Conservation (phyloP, 2,113 vertebrate species). For the Xiphias gladius region DNA sequence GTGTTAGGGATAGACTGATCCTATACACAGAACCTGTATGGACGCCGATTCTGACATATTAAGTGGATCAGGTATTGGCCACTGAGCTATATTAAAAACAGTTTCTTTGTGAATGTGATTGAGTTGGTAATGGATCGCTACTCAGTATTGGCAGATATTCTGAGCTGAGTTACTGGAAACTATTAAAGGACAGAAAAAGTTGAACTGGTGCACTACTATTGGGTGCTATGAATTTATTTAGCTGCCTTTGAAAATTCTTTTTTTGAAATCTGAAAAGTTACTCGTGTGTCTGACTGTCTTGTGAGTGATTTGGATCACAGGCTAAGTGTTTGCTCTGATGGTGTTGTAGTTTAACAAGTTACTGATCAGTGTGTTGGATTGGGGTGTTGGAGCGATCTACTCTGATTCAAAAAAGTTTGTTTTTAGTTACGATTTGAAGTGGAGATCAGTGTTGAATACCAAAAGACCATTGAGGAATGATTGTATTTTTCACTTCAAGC, state of each 20-base stretch:
- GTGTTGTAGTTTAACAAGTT: slow-evolving; percentile 41
- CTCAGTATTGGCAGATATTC: too few relatives aligned
- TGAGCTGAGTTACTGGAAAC: neutral
- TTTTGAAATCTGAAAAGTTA: neutral
- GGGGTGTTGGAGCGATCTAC: slow-evolving; percentile 18
- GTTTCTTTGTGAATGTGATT: slow-evolving; percentile 4
- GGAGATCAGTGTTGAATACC: slow-evolving; percentile 9
- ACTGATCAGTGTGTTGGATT: slow-evolving; percentile 32
- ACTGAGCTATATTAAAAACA: neutral
- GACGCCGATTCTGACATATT: neutral
- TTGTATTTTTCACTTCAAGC: neutral
- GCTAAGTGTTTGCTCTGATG: slow-evolving; percentile 42
- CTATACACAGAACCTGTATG: neutral
- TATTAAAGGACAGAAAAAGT: neutral
- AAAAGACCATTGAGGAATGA: neutral
- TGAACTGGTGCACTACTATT: neutral
- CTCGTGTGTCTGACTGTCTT: neutral
- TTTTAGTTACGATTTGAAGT: slow-evolving; percentile 16
- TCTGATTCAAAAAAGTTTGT: neutral
- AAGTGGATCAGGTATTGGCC: neutral
- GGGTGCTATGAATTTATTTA: too few relatives aligned
- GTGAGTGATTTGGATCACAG: slow-evolving; percentile 46
- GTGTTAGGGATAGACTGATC: neutral
- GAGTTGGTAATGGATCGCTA: neutral
- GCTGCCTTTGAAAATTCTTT: too few relatives aligned